Evolutionary conservation across 2,888 invertebrate species (phyloP).

Genomic region (Eilema depressum): DNA sequence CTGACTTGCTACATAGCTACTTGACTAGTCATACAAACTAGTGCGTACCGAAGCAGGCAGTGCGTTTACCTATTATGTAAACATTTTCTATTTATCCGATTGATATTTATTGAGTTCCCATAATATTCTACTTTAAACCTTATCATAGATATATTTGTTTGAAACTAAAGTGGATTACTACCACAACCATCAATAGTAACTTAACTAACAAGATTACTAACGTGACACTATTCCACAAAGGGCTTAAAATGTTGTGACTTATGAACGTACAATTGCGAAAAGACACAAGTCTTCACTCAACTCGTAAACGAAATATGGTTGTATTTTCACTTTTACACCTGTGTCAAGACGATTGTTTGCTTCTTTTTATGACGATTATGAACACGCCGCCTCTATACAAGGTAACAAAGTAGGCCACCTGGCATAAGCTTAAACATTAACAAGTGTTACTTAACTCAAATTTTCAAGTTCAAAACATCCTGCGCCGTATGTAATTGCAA

Average conservation of each 20-base stretch:
- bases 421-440: conserved; percentile 40
- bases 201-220: conserved; percentile 44
- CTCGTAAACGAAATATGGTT: conserved; percentile 65
- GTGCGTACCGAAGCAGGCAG: conserved; percentile 89
- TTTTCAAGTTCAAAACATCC: conserved; percentile 41
- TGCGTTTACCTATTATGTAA: conserved; percentile 55
- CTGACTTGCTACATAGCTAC: conserved; percentile 91
- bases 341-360: conserved; percentile 78
- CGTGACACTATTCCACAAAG: conserved; percentile 49
- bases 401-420: conserved; percentile 55
- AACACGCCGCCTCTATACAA: conserved; percentile 47
- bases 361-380: conserved; percentile 58
- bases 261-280: conserved; percentile 53
- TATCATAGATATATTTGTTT: neutral
- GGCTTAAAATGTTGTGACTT: conserved; percentile 48
- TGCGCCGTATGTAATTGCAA: conserved; percentile 23
- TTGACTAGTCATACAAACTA: conserved; percentile 88
- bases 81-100: neutral
- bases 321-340: conserved; percentile 76
- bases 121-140: neutral
- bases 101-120: neutral
- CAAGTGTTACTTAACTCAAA: conserved; percentile 39
- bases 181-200: conserved; percentile 51
- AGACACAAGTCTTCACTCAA: conserved; percentile 45
- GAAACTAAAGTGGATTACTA: conserved; percentile 44